Base-by-base conservation (phyloP, 1,140 invertebrate species). In the Euwallacea fornicatus region DNA sequence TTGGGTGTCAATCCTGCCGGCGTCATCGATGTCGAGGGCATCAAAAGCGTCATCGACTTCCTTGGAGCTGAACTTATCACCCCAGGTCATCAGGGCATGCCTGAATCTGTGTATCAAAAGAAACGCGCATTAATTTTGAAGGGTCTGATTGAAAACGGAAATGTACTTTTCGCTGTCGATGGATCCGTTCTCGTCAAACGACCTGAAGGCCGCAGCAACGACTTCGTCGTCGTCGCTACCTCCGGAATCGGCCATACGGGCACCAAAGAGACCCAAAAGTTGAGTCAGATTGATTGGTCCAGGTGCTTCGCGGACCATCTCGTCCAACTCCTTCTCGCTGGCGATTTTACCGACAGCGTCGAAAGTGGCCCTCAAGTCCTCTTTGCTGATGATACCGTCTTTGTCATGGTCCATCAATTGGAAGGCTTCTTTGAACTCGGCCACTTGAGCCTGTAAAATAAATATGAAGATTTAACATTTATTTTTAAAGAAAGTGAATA, bases 341-440 rank as follows among this genome's bases (percentile, higher is more conserved):
- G 91, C 90, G 70, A 96, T 86, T 83, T 93, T 91, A 86, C 97
- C 97, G 71, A 98, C 88, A 75, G 93, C 92, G 84, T 97, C 95
- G 86, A 96, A 98, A 81, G 96, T 96, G 80, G 92, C 92, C 81
- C 95, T 92, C 79, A 99, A 88, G 85, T 99, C 97, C 83, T 91
- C 92, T 83, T 97, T 96, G 82, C 93, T 93, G 82, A 99, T 95
- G 85, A 98, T 92, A 78, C 77, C 78, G 84, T 99, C 97, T 85
- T 98, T 97, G 86, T 99, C 95, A 84, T 93, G 91, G 87, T 99
- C 97, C 91, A 99, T 99, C 81, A 99, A 90, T 83, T 93, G 91
- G 91, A 99, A 98, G 80, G 94, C 94, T 87, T 97, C 95, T 85
- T 97, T 97, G 87, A 97, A 97, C 84, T 96, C 94, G 76, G 94